Percentiles rank a stretch among this genome's conserved stretches.
Evolutionary conservation across 2,113 vertebrate species (phyloP).

Genomic region (Hirundichthys speculiger): DNA sequence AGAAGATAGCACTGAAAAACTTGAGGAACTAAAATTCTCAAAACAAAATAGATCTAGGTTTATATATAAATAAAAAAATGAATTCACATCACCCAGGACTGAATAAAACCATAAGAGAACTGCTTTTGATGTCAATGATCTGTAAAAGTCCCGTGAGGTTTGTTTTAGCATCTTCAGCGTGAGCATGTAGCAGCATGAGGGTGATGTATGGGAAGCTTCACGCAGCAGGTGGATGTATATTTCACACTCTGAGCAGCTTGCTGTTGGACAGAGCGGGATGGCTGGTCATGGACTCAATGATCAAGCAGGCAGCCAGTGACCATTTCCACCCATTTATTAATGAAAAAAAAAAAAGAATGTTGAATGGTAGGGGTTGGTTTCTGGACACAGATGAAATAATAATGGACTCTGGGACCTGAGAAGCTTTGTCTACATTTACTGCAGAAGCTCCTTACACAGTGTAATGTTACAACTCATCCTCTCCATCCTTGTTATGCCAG

Average conservation of each 20-base stretch:
- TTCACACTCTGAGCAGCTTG: constrained; percentile 33
- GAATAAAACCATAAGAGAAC: background rate
- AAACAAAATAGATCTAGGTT: no score
- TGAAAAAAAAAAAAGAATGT: constrained; percentile 46
- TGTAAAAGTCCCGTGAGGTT: constrained; percentile 2
- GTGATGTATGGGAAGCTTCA: constrained; percentile 25
- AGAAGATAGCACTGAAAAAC: no score
- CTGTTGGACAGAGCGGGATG: constrained; percentile 51
- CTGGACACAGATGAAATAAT: constrained; percentile 11
- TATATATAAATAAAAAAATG: no score
- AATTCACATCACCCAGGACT: no score
- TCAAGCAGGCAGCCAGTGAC: constrained; percentile 35
- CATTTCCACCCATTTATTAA: constrained; percentile 41
- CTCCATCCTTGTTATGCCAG: background rate
- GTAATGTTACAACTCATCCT: constrained; percentile 8
- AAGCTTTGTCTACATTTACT: constrained; percentile 29
- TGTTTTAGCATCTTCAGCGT: background rate
- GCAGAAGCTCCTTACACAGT: no score
- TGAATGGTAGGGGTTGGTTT: constrained; percentile 34
- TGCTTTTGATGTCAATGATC: background rate
- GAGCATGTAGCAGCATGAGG: constrained; percentile 11
- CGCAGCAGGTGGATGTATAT: constrained; percentile 15
- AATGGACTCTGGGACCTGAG: constrained; percentile 22
- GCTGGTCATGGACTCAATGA: constrained; percentile 55
- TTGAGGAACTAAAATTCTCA: no score